Evolutionary conservation across 2,113 vertebrate species (phyloP).

Genomic region (Aramus guarauna): DNA sequence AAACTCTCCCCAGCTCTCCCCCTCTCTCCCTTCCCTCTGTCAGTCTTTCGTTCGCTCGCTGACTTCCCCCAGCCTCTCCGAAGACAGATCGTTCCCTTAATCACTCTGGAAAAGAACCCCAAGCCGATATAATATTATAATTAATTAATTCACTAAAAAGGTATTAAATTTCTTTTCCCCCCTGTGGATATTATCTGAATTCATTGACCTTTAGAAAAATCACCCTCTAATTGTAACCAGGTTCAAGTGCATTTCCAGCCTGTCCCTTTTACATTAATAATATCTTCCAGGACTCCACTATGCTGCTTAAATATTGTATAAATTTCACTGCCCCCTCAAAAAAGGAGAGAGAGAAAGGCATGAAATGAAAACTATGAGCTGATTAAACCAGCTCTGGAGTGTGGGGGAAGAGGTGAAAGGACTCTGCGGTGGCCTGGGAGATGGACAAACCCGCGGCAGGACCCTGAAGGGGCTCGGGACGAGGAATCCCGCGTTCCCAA

Average conservation of each 20-base stretch:
- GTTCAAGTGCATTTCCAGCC: constrained; percentile 88
- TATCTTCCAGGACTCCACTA: constrained; percentile 77
- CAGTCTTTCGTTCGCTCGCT: constrained; percentile 45
- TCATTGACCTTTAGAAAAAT: constrained; percentile 99
- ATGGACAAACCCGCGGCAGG: not conserved
- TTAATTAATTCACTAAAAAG: constrained; percentile 99
- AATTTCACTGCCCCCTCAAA: constrained; percentile 78
- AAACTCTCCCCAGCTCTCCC: constrained; percentile 26
- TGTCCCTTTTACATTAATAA: constrained; percentile 89
- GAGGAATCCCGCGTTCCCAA: not conserved
- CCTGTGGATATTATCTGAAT: constrained; percentile 99
- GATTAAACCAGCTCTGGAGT: constrained; percentile 50
- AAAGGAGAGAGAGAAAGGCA: constrained; percentile 53
- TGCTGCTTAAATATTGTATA: constrained; percentile 85
- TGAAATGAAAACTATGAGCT: constrained; percentile 63
- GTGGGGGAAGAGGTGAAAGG: not conserved
- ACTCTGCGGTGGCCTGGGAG: not conserved
- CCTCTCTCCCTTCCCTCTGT: constrained; percentile 47
- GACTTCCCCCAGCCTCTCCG: constrained; percentile 59
- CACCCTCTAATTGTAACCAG: constrained; percentile 96
- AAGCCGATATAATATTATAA: constrained; percentile 99
- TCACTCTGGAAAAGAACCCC: constrained; percentile 98
- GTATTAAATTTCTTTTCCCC: constrained; percentile 97
- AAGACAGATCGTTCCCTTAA: constrained; percentile 94
- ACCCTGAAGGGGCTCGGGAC: fast-evolving